phyloP scores from a whole-genome alignment of 2,888 invertebrate species.

The Plagodis dolabraria region DNA sequence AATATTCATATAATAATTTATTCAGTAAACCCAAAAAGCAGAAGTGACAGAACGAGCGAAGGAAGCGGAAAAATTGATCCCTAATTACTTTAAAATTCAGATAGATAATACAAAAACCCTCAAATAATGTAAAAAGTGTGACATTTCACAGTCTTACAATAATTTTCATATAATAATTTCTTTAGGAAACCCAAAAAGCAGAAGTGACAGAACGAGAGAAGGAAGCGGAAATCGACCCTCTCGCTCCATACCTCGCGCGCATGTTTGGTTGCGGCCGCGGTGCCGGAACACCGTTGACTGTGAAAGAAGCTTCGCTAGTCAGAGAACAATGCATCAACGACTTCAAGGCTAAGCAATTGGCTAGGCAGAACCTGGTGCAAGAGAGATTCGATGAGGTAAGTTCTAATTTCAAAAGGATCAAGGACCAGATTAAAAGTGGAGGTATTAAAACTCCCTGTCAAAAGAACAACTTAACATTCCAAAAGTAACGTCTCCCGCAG shows the following conservation, averaged over 20 bases:
- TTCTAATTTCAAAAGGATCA: no score
- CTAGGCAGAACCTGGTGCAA: conserved; percentile 87
- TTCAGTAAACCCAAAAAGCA: conserved; percentile 76
- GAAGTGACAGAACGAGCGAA: conserved; percentile 85
- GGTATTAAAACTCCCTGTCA: no score
- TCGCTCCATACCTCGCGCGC: conserved; percentile 87
- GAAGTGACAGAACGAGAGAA: conserved; percentile 85
- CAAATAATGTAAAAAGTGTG: background rate
- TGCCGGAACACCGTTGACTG: conserved; percentile 64
- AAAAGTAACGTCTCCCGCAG: no score
- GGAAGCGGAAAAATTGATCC: conserved; percentile 85
- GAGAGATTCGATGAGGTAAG: conserved; percentile 86
- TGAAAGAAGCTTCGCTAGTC: conserved; percentile 77
- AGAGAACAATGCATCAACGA: conserved; percentile 87
- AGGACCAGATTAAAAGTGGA: no score
- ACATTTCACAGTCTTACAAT: background rate
- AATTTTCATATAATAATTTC: background rate
- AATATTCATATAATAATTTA: background rate
- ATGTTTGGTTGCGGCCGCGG: conserved; percentile 80
- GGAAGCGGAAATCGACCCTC: conserved; percentile 86
- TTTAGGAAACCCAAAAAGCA: conserved; percentile 76
- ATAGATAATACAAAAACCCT: background rate
- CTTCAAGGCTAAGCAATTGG: conserved; percentile 86
- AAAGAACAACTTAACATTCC: no score
- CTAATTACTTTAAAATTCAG: no score